Percentiles rank a stretch among this genome's conserved stretches.
Evolutionary conservation across 2,797 vertebrate genomes (phyloP).

Genomic region (Crypturellus tataupa): DNA sequence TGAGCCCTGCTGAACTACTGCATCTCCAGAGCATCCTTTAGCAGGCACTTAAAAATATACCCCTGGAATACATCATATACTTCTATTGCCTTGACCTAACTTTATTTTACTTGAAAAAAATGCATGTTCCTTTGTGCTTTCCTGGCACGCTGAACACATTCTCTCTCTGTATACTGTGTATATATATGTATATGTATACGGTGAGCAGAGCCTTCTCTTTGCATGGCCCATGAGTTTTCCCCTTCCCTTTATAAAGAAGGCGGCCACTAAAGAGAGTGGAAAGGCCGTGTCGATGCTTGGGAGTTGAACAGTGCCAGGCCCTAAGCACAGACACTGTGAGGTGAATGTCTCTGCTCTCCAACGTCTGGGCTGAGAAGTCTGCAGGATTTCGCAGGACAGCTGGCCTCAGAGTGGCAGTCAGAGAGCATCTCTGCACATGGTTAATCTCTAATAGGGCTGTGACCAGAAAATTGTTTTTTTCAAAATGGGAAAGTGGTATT

Average conservation of each 20-base stretch:
- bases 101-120: neutral
- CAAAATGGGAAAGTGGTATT: neutral
- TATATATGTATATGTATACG: neutral
- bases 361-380: constrained; percentile 17
- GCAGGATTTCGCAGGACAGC: constrained; percentile 71
- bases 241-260: constrained; percentile 58
- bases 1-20: neutral
- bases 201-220: constrained; percentile 44
- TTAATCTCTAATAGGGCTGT: constrained; percentile 4
- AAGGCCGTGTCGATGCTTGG: neutral
- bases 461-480: neutral
- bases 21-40: neutral
- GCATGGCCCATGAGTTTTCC: constrained; percentile 48
- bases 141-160: neutral
- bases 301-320: neutral
- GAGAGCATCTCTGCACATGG: constrained; percentile 27
- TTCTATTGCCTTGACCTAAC: neutral
- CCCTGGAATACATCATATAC: neutral
- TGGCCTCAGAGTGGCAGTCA: constrained; percentile 28
- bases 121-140: neutral
- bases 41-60: neutral
- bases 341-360: neutral
- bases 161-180: constrained; percentile 27
- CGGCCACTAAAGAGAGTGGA: constrained; percentile 5
- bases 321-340: neutral